These are phyloP conservation scores for Drosophila ercepeae DNA, from an alignment of 1,140 invertebrate species.

Conservation along the genomic window DNA sequence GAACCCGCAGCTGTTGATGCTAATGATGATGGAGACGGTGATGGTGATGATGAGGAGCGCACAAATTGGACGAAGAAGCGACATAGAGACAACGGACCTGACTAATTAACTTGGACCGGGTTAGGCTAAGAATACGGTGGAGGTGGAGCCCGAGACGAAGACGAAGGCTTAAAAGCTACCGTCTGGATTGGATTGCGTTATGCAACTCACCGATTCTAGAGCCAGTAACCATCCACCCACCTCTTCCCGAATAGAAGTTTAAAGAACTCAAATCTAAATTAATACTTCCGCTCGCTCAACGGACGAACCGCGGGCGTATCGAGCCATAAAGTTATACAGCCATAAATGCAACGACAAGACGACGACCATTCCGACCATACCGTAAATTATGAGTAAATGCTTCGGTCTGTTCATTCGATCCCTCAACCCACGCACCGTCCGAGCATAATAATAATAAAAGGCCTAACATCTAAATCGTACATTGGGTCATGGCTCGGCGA, in stretches of 20 bases:
- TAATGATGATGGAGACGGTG: constrained; percentile 41
- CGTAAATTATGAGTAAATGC: constrained; percentile 66
- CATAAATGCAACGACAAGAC: constrained; percentile 78
- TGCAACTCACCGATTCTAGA: constrained; percentile 10
- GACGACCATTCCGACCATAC: constrained; percentile 35
- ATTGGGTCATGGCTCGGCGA: constrained; percentile 75
- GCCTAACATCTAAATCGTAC: constrained; percentile 73
- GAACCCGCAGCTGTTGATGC: constrained; percentile 50
- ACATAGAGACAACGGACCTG: constrained; percentile 43
- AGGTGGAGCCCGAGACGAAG: not conserved
- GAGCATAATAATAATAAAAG: constrained; percentile 66
- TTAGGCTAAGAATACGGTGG: constrained; percentile 8
- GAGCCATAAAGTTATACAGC: constrained; percentile 66
- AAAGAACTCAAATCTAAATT: constrained; percentile 59
- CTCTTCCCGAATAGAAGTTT: constrained; percentile 23
- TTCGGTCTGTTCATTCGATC: constrained; percentile 9
- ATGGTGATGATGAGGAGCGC: constrained; percentile 58
- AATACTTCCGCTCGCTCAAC: constrained; percentile 63
- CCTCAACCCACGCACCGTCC: constrained; percentile 62
- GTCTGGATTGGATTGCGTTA: constrained; percentile 23
- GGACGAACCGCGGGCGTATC: constrained; percentile 53
- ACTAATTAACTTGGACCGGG: constrained; percentile 70
- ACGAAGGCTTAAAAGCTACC: constrained; percentile 9
- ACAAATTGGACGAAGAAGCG: constrained; percentile 69
- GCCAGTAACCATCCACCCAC: not conserved